A percentile compares a stretch with the other conserved stretches of the same genome.
These are phyloP conservation scores for Sitodiplosis mosellana DNA, from an alignment of 1,140 invertebrate genomes.

Conservation along the genomic window DNA sequence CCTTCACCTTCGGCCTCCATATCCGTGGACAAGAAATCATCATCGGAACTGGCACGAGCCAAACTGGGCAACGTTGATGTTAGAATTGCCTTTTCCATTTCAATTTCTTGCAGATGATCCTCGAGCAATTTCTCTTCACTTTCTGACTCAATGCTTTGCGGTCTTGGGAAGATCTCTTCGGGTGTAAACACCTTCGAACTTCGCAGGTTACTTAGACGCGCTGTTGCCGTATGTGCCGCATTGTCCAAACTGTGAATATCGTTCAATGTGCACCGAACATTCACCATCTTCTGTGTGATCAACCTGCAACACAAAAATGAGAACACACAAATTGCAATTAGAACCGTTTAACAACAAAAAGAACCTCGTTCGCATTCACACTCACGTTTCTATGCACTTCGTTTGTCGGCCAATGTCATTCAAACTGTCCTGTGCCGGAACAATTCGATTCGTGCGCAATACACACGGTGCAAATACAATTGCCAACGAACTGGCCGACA, in stretches of 20 bases:
- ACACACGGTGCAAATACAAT: constrained; percentile 93
- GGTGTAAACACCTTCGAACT: constrained; percentile 52
- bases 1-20: constrained; percentile 45
- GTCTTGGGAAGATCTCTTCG: constrained; percentile 32
- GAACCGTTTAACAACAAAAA: background rate
- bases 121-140: constrained; percentile 44
- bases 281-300: constrained; percentile 47
- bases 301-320: constrained; percentile 67
- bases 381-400: constrained; percentile 58
- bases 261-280: constrained; percentile 58
- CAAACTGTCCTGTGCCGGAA: constrained; percentile 79
- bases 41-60: constrained; percentile 57
- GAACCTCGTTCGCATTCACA: background rate
- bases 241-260: constrained; percentile 79
- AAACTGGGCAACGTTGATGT: constrained; percentile 62
- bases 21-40: constrained; percentile 58
- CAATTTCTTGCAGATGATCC: constrained; percentile 51
- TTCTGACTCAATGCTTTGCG: constrained; percentile 2
- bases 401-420: constrained; percentile 62
- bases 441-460: constrained; percentile 61
- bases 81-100: constrained; percentile 65
- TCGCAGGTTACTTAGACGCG: constrained; percentile 50
- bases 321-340: background rate
- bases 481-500: constrained; percentile 78
- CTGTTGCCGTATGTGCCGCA: constrained; percentile 55